Conservation (phyloP, 1,140 invertebrate genomes). For the Drepana arcuata region DNA sequence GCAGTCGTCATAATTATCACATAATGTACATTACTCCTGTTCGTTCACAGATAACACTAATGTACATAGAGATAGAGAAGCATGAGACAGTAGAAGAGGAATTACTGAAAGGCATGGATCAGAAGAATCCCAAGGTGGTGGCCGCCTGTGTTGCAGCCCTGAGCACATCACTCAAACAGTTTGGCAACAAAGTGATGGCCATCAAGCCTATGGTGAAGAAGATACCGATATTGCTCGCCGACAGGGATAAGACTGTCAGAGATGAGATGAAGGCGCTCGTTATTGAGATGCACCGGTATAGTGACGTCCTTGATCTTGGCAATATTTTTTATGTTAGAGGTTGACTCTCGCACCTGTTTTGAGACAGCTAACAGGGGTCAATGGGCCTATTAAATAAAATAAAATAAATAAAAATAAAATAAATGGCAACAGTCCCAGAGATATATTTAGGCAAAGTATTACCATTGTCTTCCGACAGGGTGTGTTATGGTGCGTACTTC, state of each 20-base stretch:
- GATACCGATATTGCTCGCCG: conserved; percentile 86
- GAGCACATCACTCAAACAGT: conserved; percentile 85
- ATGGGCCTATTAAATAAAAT: no score
- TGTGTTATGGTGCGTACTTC: no score
- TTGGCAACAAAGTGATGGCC: conserved; percentile 92
- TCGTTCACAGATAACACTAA: conserved; percentile 78
- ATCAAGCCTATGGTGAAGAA: conserved; percentile 93
- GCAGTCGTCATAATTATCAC: no score
- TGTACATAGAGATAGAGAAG: conserved; percentile 98
- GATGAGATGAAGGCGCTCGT: conserved; percentile 92
- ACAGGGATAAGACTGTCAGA: conserved; percentile 92
- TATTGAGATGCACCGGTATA: conserved; percentile 91
- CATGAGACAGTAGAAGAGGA: conserved; percentile 93
- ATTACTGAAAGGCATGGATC: conserved; percentile 92
- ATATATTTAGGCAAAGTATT: no score
- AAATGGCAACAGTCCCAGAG: no score
- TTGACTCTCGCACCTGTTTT: no score
- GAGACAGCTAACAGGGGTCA: no score
- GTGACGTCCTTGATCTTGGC: no score
- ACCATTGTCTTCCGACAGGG: no score
- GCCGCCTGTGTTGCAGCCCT: conserved; percentile 85
- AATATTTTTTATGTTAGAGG: no score
- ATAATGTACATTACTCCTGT: no score
- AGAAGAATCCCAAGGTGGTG: conserved; percentile 97
- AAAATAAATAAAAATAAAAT: no score